These are phyloP conservation scores for Euzetes globulus DNA, from an alignment of 2,888 invertebrate genomes.

Conservation along the genomic window DNA sequence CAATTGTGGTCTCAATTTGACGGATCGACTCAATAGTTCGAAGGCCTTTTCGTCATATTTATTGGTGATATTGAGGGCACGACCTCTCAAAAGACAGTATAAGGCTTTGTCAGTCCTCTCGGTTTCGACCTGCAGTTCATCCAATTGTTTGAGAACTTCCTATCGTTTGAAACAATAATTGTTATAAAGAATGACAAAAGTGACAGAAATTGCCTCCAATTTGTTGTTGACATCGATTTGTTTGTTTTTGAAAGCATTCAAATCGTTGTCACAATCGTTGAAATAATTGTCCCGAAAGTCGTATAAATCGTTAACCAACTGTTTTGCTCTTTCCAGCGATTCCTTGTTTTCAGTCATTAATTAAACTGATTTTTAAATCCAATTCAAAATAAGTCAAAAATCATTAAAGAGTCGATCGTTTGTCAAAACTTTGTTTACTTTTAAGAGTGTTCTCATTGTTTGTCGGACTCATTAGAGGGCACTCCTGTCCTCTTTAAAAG, in stretches of 20 bases:
- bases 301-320: constrained; percentile 57
- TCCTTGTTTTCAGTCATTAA: neutral
- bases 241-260: neutral
- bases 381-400: neutral
- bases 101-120: constrained; percentile 45
- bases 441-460: neutral
- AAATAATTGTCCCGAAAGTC: constrained; percentile 68
- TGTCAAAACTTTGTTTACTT: neutral
- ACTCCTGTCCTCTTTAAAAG: too few species aligned
- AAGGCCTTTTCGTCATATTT: constrained; percentile 63
- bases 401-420: neutral
- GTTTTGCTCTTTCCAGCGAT: constrained; percentile 1
- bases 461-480: too few species aligned
- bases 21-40: constrained; percentile 68
- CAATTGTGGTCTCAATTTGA: constrained; percentile 71
- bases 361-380: neutral
- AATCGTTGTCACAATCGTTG: constrained; percentile 38
- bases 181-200: neutral
- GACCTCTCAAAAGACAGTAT: constrained; percentile 65
- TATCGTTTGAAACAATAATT: neutral
- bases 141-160: neutral
- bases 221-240: neutral
- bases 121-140: neutral
- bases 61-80: constrained; percentile 63
- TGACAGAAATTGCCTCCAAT: neutral